phyloP scores from a whole-genome alignment of 2,113 vertebrate species.

The Chionomys nivalis region DNA sequence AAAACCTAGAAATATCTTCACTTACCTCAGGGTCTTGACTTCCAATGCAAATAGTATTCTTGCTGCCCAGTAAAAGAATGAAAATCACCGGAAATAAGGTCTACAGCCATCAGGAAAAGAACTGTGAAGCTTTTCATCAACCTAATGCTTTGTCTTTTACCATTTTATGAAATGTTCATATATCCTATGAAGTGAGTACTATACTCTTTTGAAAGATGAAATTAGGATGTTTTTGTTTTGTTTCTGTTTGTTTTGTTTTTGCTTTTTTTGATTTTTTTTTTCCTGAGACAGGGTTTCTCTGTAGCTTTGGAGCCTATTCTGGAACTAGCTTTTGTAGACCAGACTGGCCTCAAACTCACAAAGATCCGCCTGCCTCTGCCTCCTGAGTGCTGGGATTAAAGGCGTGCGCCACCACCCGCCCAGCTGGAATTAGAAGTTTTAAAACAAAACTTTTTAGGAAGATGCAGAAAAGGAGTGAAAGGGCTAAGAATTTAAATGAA shows the following conservation, averaged over 20 bases:
- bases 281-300: no score
- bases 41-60: conserved; percentile 54
- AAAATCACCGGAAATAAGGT: conserved; percentile 36
- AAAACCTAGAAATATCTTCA: conserved; percentile 61
- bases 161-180: conserved; percentile 3
- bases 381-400: no score
- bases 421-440: neutral
- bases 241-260: no score
- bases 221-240: neutral
- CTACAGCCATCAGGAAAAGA: conserved; percentile 63
- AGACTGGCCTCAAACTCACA: no score
- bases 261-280: no score
- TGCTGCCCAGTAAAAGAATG: conserved; percentile 53
- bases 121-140: conserved; percentile 29
- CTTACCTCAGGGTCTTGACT: conserved; percentile 62
- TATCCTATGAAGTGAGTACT: neutral
- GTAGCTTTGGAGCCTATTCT: no score
- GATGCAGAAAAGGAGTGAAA: neutral
- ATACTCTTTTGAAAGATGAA: neutral
- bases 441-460: neutral
- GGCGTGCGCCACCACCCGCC: no score
- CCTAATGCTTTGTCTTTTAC: neutral
- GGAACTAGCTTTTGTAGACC: no score
- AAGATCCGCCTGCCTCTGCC: no score
- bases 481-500: neutral